Evolutionary conservation across 2,113 vertebrate genomes (phyloP), one percentile per base, ranked within the genome.

Genomic region (Coryphaenoides rupestris): DNA sequence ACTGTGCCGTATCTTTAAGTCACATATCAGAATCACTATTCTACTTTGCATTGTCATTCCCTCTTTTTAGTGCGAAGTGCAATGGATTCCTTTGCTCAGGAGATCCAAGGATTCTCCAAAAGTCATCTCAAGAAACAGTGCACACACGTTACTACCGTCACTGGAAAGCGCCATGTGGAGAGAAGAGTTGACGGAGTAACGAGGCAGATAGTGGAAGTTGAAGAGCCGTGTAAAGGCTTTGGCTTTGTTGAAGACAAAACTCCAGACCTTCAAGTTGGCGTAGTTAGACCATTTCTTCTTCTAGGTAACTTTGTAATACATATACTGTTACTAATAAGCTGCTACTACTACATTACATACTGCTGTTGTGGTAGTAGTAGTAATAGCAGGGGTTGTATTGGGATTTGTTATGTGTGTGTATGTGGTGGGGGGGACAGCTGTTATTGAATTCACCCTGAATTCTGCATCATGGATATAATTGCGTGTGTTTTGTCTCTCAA

Each of bases 191-290:
- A 92, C 16, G 91, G 89, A 45, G 73, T 14, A 26, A 70, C 64
- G 0, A 72, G 58, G 6, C 26, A 58, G 9, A 49, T 1, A 52
- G 74, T 72, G 66, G 64, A 1, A 45, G 70, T 83, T 1, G 74
- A 83, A 16, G 78, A 81, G 16, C 65, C 79, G 33, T 78, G 19
- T 21, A 13, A 13, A 1, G 74, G 66, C 61, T 94, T 86, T 69
- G 95, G 95, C 21, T 97, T 92, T 59, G 94, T 99, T 49, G 89
- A 86, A 83, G 96, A 99, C 72, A 73, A 87, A 7, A 94, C 89
- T 72, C 80, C 91, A 28, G 96, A 99, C 81, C 91, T 98, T 21
- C 94, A 95, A 65, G 90, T 97, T 58, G 95, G 95, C 3, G 79
- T 91, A 3, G 75, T 98, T 47, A 92, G 89, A 80, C 92, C 95